Evolutionary conservation across 2,797 vertebrate genomes (phyloP).

Genomic region (Ibycter americanus): DNA sequence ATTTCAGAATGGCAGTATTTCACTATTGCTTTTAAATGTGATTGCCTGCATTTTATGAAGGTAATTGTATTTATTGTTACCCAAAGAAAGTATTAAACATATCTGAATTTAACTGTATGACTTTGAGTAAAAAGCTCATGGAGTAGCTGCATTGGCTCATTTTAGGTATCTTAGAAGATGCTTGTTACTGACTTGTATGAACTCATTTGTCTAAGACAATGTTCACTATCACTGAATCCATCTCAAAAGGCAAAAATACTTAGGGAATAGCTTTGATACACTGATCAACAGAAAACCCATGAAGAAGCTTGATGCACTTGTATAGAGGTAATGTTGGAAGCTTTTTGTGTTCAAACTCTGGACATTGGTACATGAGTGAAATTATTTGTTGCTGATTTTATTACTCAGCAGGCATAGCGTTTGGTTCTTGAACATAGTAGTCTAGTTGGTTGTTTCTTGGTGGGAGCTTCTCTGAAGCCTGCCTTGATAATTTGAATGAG

Average conservation of each 20-base stretch:
- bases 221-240: neutral
- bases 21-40: neutral
- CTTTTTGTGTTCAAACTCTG: neutral
- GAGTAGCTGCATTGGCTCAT: neutral
- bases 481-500: neutral
- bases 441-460: neutral
- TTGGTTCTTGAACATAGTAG: neutral
- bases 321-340: neutral
- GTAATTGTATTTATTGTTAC: neutral
- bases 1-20: neutral
- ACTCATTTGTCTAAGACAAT: neutral
- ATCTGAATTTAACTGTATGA: neutral
- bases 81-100: neutral
- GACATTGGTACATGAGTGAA: neutral
- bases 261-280: neutral
- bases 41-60: neutral
- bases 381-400: neutral
- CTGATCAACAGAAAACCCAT: neutral
- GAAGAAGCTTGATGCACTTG: neutral
- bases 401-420: neutral
- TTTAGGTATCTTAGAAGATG: neutral
- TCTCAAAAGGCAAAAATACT: neutral
- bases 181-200: neutral
- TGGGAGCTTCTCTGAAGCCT: neutral
- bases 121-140: neutral